Conservation (phyloP, 2,797 vertebrate species). For the Brotogeris chrysoptera region DNA sequence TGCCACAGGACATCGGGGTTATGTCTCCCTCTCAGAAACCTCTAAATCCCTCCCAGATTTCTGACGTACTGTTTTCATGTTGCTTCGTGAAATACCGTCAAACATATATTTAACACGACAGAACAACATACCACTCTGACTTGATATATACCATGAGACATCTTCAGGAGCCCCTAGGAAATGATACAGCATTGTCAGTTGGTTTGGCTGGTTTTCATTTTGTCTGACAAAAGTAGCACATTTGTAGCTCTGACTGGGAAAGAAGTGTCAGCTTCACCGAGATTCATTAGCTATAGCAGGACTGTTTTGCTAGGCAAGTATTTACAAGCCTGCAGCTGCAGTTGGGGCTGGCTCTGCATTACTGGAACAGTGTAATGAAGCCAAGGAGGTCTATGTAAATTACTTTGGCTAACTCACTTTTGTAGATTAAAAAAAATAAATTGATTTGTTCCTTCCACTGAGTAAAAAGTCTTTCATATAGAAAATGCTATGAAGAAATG, state of each 20-base stretch:
- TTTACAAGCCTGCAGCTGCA: slow-evolving; percentile 34
- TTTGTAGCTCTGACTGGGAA: not conserved
- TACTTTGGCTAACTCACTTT: not conserved
- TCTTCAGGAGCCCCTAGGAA: not conserved
- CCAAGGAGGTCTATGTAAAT: not conserved
- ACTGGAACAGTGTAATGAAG: not conserved
- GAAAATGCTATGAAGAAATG: not conserved
- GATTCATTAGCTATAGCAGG: not conserved
- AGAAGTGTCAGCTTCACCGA: not conserved
- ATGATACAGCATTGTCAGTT: not conserved
- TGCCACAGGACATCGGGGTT: accelerated
- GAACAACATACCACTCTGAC: not conserved
- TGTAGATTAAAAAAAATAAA: slow-evolving; percentile 21
- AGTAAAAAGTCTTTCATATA: not conserved
- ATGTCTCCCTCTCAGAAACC: not conserved
- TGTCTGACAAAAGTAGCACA: not conserved
- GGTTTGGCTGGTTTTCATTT: not conserved
- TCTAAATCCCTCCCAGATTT: not conserved
- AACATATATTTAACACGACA: not conserved
- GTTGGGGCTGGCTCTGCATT: not conserved
- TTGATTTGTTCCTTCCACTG: not conserved
- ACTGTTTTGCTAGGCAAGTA: not conserved
- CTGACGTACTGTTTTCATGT: not conserved
- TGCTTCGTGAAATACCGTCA: not conserved
- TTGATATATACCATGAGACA: not conserved